These are phyloP conservation scores for Percina caprodes DNA, from an alignment of 2,113 vertebrate genomes.

Conservation along the genomic window DNA sequence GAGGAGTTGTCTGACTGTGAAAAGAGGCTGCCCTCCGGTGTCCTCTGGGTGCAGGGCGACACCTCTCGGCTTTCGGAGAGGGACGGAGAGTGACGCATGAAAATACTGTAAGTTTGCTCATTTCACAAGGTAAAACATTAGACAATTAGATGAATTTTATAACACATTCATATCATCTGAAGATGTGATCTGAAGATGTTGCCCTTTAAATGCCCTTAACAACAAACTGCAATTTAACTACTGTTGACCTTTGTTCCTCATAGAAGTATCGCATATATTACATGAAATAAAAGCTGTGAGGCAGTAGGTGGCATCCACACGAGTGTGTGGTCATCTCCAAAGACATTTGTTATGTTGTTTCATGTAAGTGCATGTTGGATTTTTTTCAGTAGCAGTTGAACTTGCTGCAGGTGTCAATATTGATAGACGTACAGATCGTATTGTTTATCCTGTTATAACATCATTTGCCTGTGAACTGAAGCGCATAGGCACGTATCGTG, in stretches of 20 bases:
- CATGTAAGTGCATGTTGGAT: not conserved
- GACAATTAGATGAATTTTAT: not conserved
- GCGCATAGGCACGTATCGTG: too few species aligned
- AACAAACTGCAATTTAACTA: not conserved
- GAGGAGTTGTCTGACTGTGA: slow-evolving; percentile 90
- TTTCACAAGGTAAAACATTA: not conserved
- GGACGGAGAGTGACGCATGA: not conserved
- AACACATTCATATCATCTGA: not conserved
- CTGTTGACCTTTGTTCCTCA: not conserved
- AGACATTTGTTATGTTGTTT: not conserved
- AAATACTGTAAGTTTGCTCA: not conserved
- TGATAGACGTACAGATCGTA: too few species aligned
- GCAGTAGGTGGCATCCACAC: not conserved
- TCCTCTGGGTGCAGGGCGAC: slow-evolving; percentile 87
- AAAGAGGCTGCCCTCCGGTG: slow-evolving; percentile 84
- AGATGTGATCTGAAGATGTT: not conserved
- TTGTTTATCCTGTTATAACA: too few species aligned
- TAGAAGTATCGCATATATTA: not conserved
- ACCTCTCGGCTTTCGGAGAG: slow-evolving; percentile 85
- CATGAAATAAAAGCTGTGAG: not conserved
- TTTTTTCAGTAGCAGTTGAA: not conserved
- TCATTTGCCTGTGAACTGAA: not conserved
- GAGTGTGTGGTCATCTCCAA: not conserved
- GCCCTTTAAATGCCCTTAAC: not conserved
- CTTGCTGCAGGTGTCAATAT: not conserved